Conservation (phyloP, 1,140 invertebrate species). For the Pinna nobilis region DNA sequence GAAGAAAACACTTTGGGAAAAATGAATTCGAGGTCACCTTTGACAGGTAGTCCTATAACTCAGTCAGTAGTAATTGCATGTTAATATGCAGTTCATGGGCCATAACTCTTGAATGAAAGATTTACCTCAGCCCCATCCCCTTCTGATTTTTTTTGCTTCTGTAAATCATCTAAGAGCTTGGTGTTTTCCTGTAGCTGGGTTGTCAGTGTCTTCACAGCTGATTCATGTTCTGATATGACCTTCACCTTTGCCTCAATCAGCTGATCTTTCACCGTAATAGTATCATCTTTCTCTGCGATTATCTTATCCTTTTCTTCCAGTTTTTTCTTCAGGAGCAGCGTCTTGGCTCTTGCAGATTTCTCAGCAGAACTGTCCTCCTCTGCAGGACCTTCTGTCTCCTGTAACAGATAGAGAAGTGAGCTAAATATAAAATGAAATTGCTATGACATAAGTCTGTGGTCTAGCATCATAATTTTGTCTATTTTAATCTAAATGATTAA, state of each 20-base stretch:
- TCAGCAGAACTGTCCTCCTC: slow-evolving; percentile 43
- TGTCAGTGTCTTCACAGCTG: slow-evolving; percentile 57
- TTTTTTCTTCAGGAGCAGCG: slow-evolving; percentile 65
- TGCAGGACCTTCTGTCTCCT: slow-evolving; percentile 5
- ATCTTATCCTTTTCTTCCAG: slow-evolving; percentile 68
- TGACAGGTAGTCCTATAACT: slow-evolving; percentile 77
- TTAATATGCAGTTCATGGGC: not conserved
- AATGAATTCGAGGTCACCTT: no score
- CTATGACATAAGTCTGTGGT: no score
- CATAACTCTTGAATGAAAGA: not conserved
- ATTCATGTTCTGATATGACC: slow-evolving; percentile 65
- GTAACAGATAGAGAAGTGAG: not conserved
- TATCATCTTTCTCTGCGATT: slow-evolving; percentile 63
- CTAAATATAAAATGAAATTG: no score
- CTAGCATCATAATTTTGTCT: no score
- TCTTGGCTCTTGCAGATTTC: slow-evolving; percentile 57
- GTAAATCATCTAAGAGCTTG: slow-evolving; percentile 57
- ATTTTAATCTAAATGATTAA: no score
- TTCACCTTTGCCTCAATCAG: slow-evolving; percentile 67
- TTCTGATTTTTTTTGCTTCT: slow-evolving; percentile 32
- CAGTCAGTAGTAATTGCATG: no score
- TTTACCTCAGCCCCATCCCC: slow-evolving; percentile 44
- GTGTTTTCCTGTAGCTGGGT: slow-evolving; percentile 70
- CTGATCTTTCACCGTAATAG: slow-evolving; percentile 55
- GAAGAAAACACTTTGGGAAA: no score